Percentiles rank a stretch among this genome's conserved stretches.
phyloP scores from a whole-genome alignment of 2,113 vertebrate species.

The Mobula hypostoma region DNA sequence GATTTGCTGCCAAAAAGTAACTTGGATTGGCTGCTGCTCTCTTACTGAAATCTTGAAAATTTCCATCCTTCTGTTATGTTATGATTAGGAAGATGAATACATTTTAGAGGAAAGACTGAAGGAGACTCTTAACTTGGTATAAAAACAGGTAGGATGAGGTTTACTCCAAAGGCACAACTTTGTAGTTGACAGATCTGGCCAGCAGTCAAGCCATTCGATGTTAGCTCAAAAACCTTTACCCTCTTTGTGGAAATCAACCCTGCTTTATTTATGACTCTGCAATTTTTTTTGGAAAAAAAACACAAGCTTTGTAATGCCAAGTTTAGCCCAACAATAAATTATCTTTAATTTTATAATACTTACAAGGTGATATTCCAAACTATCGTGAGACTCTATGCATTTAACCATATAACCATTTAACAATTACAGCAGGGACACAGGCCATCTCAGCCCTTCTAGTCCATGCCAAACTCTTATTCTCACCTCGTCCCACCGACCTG shows the following conservation, averaged over 20 bases:
- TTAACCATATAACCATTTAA: too few species aligned
- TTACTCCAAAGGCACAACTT: background rate
- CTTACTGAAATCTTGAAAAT: background rate
- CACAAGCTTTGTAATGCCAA: background rate
- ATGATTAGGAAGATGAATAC: background rate
- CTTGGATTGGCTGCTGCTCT: background rate
- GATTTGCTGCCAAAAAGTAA: background rate
- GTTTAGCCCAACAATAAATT: background rate
- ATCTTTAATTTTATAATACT: background rate
- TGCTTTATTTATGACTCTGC: background rate
- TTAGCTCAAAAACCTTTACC: background rate
- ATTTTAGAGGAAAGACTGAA: background rate
- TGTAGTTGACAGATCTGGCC: slow-evolving; percentile 8
- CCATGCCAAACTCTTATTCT: too few species aligned
- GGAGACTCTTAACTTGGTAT: background rate
- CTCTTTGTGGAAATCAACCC: background rate
- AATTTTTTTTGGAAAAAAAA: background rate
- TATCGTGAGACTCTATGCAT: background rate
- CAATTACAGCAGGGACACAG: too few species aligned
- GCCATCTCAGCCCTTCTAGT: too few species aligned
- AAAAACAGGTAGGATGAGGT: background rate
- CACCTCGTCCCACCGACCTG: too few species aligned
- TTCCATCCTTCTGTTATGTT: background rate
- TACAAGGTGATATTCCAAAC: background rate
- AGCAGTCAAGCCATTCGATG: background rate